Evolutionary conservation across 2,113 vertebrate genomes (phyloP).

Genomic region (Rhipidura dahli): DNA sequence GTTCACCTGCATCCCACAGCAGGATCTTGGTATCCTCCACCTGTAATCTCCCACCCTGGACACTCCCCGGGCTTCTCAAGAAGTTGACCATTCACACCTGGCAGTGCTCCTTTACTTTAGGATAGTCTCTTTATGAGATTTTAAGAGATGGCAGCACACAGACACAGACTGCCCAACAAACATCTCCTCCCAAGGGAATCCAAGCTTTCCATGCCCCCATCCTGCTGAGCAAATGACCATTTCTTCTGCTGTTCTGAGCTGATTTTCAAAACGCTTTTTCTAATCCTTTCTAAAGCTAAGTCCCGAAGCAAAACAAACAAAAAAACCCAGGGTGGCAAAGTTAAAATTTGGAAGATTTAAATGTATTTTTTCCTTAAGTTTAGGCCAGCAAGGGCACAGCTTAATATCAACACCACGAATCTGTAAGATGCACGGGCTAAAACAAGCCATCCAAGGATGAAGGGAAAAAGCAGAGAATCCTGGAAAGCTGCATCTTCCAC

Average conservation of each 20-base stretch:
- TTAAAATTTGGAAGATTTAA: neutral
- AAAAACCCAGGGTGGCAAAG: neutral
- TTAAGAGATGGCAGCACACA: neutral
- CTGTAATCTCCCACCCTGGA: neutral
- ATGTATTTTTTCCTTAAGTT: neutral
- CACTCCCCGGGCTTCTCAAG: neutral
- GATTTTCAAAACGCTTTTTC: neutral
- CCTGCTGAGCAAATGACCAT: neutral
- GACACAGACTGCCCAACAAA: neutral
- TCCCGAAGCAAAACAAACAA: neutral
- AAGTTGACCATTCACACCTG: neutral
- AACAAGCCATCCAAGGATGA: neutral
- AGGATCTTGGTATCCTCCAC: neutral
- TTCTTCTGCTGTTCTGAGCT: neutral
- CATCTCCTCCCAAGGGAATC: neutral
- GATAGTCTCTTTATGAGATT: neutral
- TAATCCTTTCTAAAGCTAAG: neutral
- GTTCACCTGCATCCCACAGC: neutral
- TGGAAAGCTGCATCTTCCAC: neutral
- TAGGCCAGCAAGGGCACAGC: neutral
- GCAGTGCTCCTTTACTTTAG: neutral
- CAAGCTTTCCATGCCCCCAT: neutral
- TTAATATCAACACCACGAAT: rapidly evolving
- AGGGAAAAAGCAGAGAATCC: neutral
- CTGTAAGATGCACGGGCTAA: neutral